Base-by-base conservation (phyloP, 2,113 vertebrate genomes). In the Pachycephala philippinensis region DNA sequence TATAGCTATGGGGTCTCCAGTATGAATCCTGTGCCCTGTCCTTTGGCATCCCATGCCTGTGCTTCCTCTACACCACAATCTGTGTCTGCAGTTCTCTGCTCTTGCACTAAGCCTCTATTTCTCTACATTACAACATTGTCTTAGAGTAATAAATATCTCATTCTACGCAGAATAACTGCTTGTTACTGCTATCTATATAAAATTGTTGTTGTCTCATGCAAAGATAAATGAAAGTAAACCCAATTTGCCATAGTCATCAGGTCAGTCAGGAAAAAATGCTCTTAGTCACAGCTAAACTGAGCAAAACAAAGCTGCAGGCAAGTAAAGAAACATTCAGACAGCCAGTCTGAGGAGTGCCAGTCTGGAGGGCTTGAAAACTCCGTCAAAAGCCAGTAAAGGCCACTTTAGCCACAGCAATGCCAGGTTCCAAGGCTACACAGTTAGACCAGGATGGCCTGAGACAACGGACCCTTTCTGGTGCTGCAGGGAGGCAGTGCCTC, bases 321-420 rank as follows among this genome's bases (percentile, higher is more conserved):
- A 26, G 11, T n/a, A 57, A 75, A 56, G 54, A 74, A 65, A 19
- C 42, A 31, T 54, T 87, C 22, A 45, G 6, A 30, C 15, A 77
- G 4, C 7, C 78, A 57, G 7, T 30, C 4, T 49, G 39, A 90
- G 3, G 0, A 81, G 3, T 23, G 1, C 18, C 49, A 31, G 13
- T 28, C 24, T 1, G 3, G 23, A 74, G 20, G 13, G 17, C 20
- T 68, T 60, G 39, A 53, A 50, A 85, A 64, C 7, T 49, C 12
- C 1, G 0, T 37, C 5, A n/a, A n/a, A 64, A 60, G 13, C 8
- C 18, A 15, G 23, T 20, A 28, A 33, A 1, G 9, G 8, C 2
- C 35, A 35, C 13, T 54, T 69, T 37, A 47, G 23, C 9, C 14
- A 13, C 17, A 27, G 17, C 45, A 84, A 8, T 26, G 21, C 10